A percentile compares a stretch with the other conserved stretches of the same genome.
These are phyloP conservation scores for Procavia capensis DNA, from an alignment of 2,113 vertebrate species.

Conservation along the genomic window DNA sequence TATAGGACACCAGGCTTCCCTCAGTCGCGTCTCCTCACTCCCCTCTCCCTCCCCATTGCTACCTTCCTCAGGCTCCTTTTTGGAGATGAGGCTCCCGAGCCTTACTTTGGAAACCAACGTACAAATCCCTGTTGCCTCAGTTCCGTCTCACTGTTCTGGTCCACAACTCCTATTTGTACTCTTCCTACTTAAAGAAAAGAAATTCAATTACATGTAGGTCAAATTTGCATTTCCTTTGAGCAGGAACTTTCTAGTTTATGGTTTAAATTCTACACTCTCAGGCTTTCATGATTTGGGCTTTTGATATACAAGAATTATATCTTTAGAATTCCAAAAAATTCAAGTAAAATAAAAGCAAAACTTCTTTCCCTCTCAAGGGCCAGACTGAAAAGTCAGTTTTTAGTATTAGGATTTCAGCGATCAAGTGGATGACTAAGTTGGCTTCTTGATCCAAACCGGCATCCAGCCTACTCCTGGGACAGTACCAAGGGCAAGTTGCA, in stretches of 20 bases:
- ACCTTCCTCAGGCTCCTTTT: too few relatives aligned
- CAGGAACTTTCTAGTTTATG: not conserved
- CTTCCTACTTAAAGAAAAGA: not conserved
- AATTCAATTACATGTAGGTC: not conserved
- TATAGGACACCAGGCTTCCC: not conserved
- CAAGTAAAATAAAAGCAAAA: not conserved
- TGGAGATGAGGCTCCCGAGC: not conserved
- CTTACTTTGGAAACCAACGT: not conserved
- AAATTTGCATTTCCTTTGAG: not conserved
- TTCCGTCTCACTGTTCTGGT: not conserved
- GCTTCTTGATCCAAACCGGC: not conserved
- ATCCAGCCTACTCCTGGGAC: not conserved
- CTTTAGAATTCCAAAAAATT: not conserved
- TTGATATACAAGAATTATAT: not conserved
- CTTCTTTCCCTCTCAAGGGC: not conserved
- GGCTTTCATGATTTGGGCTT: not conserved
- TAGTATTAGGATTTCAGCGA: not conserved
- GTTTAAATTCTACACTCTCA: not conserved
- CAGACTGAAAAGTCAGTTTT: not conserved
- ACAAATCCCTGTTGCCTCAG: too few relatives aligned
- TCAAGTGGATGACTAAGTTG: not conserved
- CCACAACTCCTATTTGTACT: too few relatives aligned
- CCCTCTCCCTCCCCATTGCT: not conserved
- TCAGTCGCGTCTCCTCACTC: not conserved
- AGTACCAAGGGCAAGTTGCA: fast-evolving